Percentiles rank a stretch among this genome's conserved stretches.
phyloP scores from a whole-genome alignment of 2,797 vertebrate species.

The Tokudaia tokunoshimensis region DNA sequence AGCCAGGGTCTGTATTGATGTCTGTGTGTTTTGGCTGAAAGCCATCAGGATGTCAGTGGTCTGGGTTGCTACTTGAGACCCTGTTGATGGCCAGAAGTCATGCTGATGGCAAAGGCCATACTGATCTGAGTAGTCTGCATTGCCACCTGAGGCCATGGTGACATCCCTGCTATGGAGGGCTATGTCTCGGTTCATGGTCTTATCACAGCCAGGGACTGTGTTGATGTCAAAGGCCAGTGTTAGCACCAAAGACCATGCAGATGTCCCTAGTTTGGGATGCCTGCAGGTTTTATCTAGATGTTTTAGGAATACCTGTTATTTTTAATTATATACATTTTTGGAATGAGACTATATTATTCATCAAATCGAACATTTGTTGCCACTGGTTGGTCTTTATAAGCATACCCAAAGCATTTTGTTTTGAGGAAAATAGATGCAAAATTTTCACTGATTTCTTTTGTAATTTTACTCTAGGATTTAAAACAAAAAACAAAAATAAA shows the following conservation, averaged over 20 bases:
- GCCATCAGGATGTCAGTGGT: neutral
- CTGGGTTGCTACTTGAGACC: neutral
- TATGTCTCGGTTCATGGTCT: too few relatives aligned
- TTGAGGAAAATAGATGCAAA: constrained; percentile 38
- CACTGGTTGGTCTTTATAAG: constrained; percentile 35
- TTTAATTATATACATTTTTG: constrained; percentile 36
- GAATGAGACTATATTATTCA: neutral
- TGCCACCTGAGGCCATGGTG: neutral
- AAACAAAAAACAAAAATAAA: neutral
- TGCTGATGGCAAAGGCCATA: neutral
- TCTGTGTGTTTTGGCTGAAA: neutral
- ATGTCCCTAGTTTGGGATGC: neutral
- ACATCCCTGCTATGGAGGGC: neutral
- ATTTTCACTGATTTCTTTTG: constrained; percentile 50
- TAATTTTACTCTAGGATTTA: constrained; percentile 15
- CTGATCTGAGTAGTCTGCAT: neutral
- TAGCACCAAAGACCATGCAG: too few relatives aligned
- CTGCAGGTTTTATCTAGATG: neutral
- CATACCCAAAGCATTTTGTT: constrained; percentile 41
- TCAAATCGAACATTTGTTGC: neutral
- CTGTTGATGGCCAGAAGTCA: neutral
- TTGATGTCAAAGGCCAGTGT: too few relatives aligned
- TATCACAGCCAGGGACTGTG: neutral
- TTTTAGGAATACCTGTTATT: constrained; percentile 17
- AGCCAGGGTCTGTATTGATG: neutral